These are phyloP conservation scores for Drosophila macrospina DNA, from an alignment of 2,888 invertebrate species.

Conservation along the genomic window DNA sequence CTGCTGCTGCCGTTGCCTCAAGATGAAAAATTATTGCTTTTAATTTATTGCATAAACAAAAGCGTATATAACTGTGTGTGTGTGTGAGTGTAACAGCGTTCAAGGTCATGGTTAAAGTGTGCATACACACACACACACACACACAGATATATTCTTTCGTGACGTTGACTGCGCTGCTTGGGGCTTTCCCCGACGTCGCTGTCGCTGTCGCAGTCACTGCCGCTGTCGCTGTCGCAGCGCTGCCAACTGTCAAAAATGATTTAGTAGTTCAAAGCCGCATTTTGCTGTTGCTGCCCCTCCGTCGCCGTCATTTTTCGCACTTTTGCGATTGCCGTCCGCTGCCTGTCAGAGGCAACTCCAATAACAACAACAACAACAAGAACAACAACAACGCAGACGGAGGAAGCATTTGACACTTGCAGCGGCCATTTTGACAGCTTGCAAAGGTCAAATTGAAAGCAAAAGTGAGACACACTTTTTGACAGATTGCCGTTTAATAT, in stretches of 20 bases:
- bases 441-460: conserved; percentile 78
- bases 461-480: conserved; percentile 74
- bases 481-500: conserved; percentile 74
- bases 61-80: conserved; percentile 47
- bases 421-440: conserved; percentile 76
- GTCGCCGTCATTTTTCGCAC: conserved; percentile 57
- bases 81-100: conserved; percentile 59
- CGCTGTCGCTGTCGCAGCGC: conserved; percentile 52
- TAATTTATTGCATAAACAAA: conserved; percentile 84
- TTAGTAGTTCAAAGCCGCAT: conserved; percentile 82
- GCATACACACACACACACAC: conserved; percentile 42
- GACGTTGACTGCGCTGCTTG: conserved; percentile 64
- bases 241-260: conserved; percentile 81
- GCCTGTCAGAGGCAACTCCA: conserved; percentile 70
- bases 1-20: conserved; percentile 72
- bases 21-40: conserved; percentile 85
- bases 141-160: conserved; percentile 9
- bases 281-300: conserved; percentile 57
- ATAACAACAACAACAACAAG: conserved; percentile 31
- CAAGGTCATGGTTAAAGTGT: conserved; percentile 79
- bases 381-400: conserved; percentile 15
- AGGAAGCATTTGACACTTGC: conserved; percentile 60
- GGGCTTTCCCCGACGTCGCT: conserved; percentile 78
- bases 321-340: conserved; percentile 49
- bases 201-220: conserved; percentile 48